Evolutionary conservation across 2,113 vertebrate genomes (phyloP).

Genomic region (Plestiodon gilberti): DNA sequence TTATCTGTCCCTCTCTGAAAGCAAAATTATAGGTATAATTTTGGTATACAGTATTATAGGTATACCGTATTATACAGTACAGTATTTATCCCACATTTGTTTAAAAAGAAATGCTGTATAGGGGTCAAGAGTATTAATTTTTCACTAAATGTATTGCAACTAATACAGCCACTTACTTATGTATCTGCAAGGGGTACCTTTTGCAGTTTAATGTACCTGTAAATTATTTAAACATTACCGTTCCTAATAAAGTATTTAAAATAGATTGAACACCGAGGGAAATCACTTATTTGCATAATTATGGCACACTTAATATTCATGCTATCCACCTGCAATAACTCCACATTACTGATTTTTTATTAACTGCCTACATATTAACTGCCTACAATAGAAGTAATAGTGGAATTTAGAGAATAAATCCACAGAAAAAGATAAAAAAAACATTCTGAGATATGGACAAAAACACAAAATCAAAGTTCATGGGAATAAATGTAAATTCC

Average conservation of each 20-base stretch:
- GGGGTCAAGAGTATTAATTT: not conserved
- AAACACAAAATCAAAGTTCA: no score
- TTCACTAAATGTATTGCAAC: slow-evolving; percentile 20
- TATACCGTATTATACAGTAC: no score
- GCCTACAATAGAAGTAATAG: not conserved
- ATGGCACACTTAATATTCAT: not conserved
- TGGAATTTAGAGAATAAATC: not conserved
- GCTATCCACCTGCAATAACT: not conserved
- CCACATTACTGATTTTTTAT: not conserved
- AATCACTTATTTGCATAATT: not conserved
- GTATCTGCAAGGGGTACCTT: not conserved
- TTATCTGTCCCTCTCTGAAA: not conserved
- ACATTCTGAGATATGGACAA: no score
- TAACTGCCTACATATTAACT: not conserved
- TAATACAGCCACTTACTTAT: not conserved
- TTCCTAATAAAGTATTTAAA: slow-evolving; percentile 7
- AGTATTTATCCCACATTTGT: not conserved
- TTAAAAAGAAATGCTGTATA: slow-evolving; percentile 30
- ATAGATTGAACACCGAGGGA: not conserved
- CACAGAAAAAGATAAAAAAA: not conserved
- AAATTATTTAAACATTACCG: not conserved
- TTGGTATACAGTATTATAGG: no score
- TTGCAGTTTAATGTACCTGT: slow-evolving; percentile 11
- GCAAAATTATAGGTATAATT: slow-evolving; percentile 7
- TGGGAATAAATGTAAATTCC: no score